Percentiles rank a stretch among this genome's conserved stretches.
Evolutionary conservation across 2,113 vertebrate species (phyloP).

Genomic region (Dasypus novemcinctus): DNA sequence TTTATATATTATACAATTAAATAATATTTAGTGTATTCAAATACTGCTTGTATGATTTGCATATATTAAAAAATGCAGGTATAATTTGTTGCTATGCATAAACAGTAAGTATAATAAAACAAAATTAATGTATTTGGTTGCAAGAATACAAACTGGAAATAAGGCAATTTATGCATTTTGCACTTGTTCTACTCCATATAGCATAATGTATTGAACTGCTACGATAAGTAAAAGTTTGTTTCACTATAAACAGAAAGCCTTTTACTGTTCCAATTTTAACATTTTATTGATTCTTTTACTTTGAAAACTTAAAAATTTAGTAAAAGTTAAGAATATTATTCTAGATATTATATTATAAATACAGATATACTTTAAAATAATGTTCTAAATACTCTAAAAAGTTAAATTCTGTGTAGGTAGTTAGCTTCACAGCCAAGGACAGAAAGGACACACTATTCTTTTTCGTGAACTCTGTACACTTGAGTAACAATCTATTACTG

Average conservation of each 20-base stretch:
- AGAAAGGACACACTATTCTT: conserved; percentile 78
- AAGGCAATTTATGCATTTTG: background rate
- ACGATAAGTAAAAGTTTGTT: background rate
- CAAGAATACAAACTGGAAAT: background rate
- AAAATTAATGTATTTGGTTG: background rate
- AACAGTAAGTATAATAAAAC: background rate
- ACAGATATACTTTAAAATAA: conserved; percentile 68
- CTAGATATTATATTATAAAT: conserved; percentile 59
- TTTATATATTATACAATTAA: conserved; percentile 2
- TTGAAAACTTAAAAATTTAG: conserved; percentile 61
- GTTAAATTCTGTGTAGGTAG: conserved; percentile 59
- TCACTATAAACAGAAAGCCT: background rate
- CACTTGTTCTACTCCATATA: background rate
- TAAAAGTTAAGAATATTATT: conserved; percentile 60
- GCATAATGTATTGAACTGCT: background rate
- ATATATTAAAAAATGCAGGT: background rate
- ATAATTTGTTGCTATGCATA: background rate
- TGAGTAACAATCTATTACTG: conserved; percentile 74
- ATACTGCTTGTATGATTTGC: background rate
- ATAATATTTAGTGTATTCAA: background rate
- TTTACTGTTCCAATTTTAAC: conserved; percentile 57
- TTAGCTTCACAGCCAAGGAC: conserved; percentile 75
- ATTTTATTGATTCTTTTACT: conserved; percentile 69
- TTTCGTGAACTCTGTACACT: conserved; percentile 45
- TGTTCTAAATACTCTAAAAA: conserved; percentile 70